These are phyloP conservation scores for Dryadula phaetusa DNA, from an alignment of 2,888 invertebrate genomes.

Conservation along the genomic window DNA sequence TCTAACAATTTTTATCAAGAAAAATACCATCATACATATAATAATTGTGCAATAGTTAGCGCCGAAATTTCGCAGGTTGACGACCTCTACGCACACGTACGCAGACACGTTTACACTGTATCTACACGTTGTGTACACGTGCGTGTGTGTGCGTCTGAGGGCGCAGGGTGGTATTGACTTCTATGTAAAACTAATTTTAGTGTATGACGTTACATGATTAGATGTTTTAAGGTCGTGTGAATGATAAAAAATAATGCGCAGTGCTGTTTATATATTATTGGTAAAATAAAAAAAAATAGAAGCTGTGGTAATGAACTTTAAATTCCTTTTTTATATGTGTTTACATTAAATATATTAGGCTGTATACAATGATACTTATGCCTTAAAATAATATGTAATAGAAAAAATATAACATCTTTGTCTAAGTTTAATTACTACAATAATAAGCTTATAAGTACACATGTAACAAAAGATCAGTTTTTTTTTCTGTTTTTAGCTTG, in stretches of 20 bases:
- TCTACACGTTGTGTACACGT: constrained; percentile 48
- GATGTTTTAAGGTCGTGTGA: constrained; percentile 31
- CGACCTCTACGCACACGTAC: constrained; percentile 53
- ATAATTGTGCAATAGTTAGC: constrained; percentile 62
- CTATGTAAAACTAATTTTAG: constrained; percentile 36
- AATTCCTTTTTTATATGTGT: not conserved
- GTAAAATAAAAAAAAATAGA: no score
- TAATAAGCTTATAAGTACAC: no score
- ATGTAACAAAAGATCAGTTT: no score
- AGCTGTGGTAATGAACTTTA: not conserved
- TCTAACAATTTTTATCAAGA: no score
- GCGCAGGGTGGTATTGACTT: constrained; percentile 40
- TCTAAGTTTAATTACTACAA: no score
- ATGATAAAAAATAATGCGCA: constrained; percentile 38
- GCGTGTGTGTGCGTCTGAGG: constrained; percentile 47
- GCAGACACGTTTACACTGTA: constrained; percentile 46
- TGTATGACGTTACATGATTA: constrained; percentile 28
- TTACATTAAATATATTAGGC: not conserved
- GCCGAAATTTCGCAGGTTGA: constrained; percentile 61
- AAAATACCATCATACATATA: constrained; percentile 32
- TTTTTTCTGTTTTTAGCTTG: no score
- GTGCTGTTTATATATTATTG: constrained; percentile 19
- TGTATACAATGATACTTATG: constrained; percentile 3
- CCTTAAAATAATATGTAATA: not conserved
- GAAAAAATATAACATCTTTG: not conserved